Evolutionary conservation across 2,113 vertebrate species (phyloP).

Genomic region (Corvus cornix): DNA sequence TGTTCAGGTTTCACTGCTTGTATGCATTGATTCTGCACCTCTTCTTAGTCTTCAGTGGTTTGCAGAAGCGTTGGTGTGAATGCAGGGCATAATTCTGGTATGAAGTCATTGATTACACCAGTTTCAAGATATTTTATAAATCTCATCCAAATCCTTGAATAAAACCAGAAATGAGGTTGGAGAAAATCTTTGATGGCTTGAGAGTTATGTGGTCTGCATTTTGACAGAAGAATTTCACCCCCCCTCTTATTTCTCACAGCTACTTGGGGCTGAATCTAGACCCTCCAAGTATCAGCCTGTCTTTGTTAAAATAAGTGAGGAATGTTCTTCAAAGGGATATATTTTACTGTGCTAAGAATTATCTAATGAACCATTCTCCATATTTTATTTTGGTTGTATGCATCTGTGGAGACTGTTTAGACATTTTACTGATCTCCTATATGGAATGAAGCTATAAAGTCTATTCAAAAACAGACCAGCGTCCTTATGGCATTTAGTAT

Average conservation of each 20-base stretch:
- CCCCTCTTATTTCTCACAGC: not conserved
- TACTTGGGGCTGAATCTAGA: not conserved
- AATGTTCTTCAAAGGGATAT: not conserved
- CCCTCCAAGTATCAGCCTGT: conserved; percentile 23
- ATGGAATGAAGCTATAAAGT: not conserved
- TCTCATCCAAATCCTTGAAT: not conserved
- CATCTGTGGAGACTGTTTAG: not conserved
- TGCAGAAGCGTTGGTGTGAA: not conserved
- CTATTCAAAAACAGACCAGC: not conserved
- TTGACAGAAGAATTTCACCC: not conserved
- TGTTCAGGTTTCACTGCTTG: not conserved
- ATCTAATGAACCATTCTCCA: not conserved
- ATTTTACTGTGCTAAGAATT: not conserved
- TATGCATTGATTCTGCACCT: not conserved
- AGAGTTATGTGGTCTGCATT: not conserved
- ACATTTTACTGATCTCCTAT: not conserved
- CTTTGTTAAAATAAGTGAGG: conserved; percentile 6
- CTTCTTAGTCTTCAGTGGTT: not conserved
- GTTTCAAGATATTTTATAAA: not conserved
- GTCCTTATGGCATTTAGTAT: not conserved
- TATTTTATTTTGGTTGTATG: not conserved
- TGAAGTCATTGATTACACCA: not conserved
- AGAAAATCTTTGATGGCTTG: not conserved
- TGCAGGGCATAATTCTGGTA: not conserved
- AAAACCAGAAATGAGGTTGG: not conserved